Conservation (phyloP, 2,888 invertebrate genomes). For the Sesia apiformis region DNA sequence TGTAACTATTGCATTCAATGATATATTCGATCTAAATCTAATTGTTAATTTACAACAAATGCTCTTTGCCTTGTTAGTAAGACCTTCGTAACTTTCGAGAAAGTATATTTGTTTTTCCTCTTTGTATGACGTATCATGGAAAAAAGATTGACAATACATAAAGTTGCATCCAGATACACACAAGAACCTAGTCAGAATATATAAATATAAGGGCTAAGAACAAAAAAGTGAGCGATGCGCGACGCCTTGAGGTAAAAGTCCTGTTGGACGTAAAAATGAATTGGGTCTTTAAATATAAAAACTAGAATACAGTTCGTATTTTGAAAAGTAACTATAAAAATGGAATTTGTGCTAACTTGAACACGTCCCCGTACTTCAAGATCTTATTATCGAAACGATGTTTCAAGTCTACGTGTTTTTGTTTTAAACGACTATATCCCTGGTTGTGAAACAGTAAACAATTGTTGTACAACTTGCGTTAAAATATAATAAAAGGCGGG, state of each 20-base stretch:
- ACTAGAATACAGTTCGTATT: background rate
- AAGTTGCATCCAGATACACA: no score
- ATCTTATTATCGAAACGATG: slow-evolving; percentile 46
- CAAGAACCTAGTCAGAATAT: no score
- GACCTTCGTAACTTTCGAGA: no score
- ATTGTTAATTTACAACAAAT: no score
- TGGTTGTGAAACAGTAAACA: slow-evolving; percentile 4
- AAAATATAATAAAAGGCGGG: no score
- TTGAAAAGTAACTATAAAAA: slow-evolving; percentile 2
- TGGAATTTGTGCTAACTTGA: slow-evolving; percentile 9
- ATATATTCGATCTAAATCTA: no score
- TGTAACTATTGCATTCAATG: no score
- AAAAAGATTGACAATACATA: no score
- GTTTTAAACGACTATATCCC: slow-evolving; percentile 25
- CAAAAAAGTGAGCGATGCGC: background rate
- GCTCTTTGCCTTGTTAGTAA: no score
- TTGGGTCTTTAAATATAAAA: background rate
- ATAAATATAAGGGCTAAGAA: background rate
- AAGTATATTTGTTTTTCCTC: no score
- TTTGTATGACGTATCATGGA: no score
- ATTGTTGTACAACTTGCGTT: no score
- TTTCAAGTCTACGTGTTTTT: slow-evolving; percentile 36
- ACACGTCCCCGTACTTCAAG: slow-evolving; percentile 22
- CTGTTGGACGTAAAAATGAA: background rate
- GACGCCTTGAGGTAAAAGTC: background rate